These are phyloP conservation scores for Oceanites oceanicus DNA, from an alignment of 2,113 vertebrate genomes.

Conservation along the genomic window DNA sequence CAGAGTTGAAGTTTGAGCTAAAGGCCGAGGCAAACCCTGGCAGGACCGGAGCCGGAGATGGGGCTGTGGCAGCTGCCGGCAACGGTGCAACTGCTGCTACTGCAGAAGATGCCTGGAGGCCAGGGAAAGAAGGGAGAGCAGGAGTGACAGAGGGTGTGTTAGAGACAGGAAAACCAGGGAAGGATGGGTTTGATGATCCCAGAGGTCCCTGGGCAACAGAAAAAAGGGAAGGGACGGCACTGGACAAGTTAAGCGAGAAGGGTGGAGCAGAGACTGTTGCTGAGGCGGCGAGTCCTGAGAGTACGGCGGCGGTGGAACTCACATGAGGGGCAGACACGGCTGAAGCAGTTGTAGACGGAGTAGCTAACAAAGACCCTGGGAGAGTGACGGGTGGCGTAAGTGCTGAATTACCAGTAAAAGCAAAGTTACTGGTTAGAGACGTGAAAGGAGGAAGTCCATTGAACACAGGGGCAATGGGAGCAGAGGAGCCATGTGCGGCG, in stretches of 20 bases:
- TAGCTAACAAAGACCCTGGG: conserved; percentile 67
- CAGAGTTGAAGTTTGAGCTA: conserved; percentile 94
- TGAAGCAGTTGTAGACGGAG: conserved; percentile 59
- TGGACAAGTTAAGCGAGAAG: conserved; percentile 86
- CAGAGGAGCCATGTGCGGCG: conserved; percentile 65
- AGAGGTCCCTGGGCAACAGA: conserved; percentile 79
- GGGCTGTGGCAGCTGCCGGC: conserved; percentile 81
- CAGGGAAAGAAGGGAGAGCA: conserved; percentile 90
- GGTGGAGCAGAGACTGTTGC: conserved; percentile 75
- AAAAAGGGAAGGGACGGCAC: conserved; percentile 86
- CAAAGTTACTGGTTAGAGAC: conserved; percentile 76
- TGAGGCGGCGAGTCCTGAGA: conserved; percentile 79
- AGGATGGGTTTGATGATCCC: conserved; percentile 79
- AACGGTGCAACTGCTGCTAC: conserved; percentile 86
- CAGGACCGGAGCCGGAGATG: conserved; percentile 87
- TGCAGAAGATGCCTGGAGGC: conserved; percentile 85
- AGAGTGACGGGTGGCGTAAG: conserved; percentile 71
- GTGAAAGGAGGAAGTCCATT: conserved; percentile 86
- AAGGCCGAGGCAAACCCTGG: conserved; percentile 95
- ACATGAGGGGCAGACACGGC: conserved; percentile 44
- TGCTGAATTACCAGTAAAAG: conserved; percentile 69
- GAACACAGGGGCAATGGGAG: conserved; percentile 77
- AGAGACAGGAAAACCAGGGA: conserved; percentile 87
- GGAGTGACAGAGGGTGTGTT: conserved; percentile 85
- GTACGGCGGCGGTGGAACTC: conserved; percentile 70